Evolutionary conservation across 2,888 invertebrate species (phyloP), one percentile per base, ranked within the genome.

Genomic region (Orgyia antiqua): DNA sequence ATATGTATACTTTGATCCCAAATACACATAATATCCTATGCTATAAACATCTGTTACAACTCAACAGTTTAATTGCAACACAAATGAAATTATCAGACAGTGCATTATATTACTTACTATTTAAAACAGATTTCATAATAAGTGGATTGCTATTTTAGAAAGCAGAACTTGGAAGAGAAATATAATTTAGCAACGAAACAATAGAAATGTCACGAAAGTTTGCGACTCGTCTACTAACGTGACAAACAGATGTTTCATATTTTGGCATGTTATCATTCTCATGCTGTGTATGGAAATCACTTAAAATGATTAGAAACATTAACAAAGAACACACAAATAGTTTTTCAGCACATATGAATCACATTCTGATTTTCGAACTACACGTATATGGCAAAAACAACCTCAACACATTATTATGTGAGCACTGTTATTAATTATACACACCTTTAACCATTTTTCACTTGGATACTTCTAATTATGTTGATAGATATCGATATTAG

Each of bases 361-460:
- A 8, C 19, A 20, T n/a, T 15, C 10, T 6, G 2, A 13, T 4
- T 10, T 20, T 20, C 3, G 9, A 20, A 20, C 20, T 20, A 9
- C 9, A n/a, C n/a, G 20, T 20, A 20, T 9, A 20, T 4, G n/a
- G 11, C 4, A 24, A 25, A 10, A 13, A 11, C 11, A 25, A 13
- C 24, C 13, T 12, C n/a, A 25, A 17, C n/a, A 8, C 7, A 17
- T 13, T 26, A 9, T 13, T 15, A 17, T 6, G 15, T 4, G 15
- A 15, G 15, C 15, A 26, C 2, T 26, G 9, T 6, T 17, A 10
- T 17, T 10, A 24, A 13, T 26, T 26, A 25, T 17, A 66, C 67
- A 39, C 34, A 67, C 68, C 68, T 67, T 56, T 64, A 38, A 48
- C 52, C 67, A 68, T 68, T 48, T 29, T 45, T 19, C 36, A 48